Percentiles rank a stretch among this genome's conserved stretches.
Evolutionary conservation across 1,140 invertebrate genomes (phyloP).

Genomic region (Triops cancriformis): DNA sequence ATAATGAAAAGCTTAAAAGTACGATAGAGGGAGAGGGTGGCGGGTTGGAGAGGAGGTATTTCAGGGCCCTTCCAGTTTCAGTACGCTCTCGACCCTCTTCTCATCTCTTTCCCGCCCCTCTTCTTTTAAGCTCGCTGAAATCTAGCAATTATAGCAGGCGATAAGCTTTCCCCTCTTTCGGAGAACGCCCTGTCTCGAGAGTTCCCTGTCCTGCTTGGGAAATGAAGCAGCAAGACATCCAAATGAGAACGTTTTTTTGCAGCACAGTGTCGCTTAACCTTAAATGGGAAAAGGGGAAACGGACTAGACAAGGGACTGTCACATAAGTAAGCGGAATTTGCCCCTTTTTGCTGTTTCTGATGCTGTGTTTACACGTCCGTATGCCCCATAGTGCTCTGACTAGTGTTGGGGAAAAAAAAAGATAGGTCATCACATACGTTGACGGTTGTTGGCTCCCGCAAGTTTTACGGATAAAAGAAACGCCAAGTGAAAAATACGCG

Average conservation of each 20-base stretch:
- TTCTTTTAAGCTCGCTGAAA: background rate
- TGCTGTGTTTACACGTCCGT: no score
- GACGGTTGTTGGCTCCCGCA: no score
- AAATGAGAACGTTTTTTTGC: background rate
- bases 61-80: background rate
- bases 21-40: background rate
- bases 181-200: background rate
- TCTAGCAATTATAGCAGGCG: background rate
- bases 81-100: background rate
- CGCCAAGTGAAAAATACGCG: no score
- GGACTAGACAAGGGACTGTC: no score
- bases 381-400: no score
- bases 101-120: background rate
- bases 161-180: background rate
- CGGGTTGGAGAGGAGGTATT: background rate
- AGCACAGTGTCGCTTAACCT: background rate
- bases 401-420: no score
- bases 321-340: no score
- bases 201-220: background rate
- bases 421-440: no score
- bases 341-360: no score
- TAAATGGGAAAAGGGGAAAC: no score
- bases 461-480: no score
- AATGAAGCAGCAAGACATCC: background rate
- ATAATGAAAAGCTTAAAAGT: slow-evolving; percentile 7